Conservation (phyloP, 2,888 invertebrate species). For the Polyommatus iphigenia region DNA sequence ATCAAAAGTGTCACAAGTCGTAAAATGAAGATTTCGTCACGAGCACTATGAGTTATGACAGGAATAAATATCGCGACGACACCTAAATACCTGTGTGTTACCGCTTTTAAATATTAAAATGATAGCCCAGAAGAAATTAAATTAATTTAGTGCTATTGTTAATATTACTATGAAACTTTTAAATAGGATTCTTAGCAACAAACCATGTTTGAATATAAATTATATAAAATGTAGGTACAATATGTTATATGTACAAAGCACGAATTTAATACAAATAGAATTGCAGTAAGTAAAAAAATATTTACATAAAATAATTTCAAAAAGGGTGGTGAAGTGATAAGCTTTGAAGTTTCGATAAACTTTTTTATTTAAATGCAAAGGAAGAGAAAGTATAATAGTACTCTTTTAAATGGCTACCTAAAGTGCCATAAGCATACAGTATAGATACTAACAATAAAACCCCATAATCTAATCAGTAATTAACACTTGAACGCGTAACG, state of each 20-base stretch:
- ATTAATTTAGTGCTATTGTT: not conserved
- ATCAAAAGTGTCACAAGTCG: conserved; percentile 24
- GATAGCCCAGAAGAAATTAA: not conserved
- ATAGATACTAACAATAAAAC: not conserved
- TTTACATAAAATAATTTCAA: no score
- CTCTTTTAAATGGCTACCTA: no score
- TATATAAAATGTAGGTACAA: not conserved
- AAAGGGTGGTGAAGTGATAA: no score
- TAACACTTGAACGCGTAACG: conserved; percentile 63
- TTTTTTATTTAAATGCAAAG: no score
- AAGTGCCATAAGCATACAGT: not conserved
- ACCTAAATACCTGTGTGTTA: conserved; percentile 14
- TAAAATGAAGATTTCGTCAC: conserved; percentile 26
- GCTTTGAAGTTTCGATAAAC: no score
- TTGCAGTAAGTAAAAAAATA: no score
- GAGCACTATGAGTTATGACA: not conserved
- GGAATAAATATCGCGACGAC: conserved; percentile 4
- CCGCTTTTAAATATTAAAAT: not conserved
- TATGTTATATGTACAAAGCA: not conserved
- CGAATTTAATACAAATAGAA: no score
- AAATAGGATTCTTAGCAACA: not conserved
- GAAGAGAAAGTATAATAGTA: no score
- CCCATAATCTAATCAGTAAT: conserved; percentile 42
- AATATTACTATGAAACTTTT: not conserved
- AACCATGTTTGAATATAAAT: not conserved